Conservation (phyloP, 1,140 invertebrate genomes). For the Andrena cerasifolii region DNA sequence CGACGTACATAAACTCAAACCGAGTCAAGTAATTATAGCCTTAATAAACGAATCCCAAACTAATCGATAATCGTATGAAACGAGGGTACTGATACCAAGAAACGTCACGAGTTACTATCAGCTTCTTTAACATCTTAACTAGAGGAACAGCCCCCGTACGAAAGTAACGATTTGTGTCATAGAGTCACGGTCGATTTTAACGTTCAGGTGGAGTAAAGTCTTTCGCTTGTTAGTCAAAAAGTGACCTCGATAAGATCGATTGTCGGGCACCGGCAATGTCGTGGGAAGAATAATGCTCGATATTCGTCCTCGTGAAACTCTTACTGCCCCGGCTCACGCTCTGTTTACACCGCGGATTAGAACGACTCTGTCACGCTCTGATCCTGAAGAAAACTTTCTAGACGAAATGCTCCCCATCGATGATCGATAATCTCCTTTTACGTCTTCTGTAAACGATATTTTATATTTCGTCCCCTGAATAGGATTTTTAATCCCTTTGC, state of each 20-base stretch:
- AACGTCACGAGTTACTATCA: background rate
- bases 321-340: constrained; percentile 76
- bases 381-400: constrained; percentile 73
- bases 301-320: constrained; percentile 72
- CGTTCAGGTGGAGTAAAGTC: constrained; percentile 11
- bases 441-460: background rate
- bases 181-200: background rate
- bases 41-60: constrained; percentile 18
- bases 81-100: background rate
- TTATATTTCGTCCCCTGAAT: background rate
- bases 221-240: background rate
- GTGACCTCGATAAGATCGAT: constrained; percentile 16
- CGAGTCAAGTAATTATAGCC: background rate
- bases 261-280: constrained; percentile 6
- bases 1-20: background rate
- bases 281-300: constrained; percentile 53
- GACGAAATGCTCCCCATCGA: constrained; percentile 11
- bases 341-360: constrained; percentile 76
- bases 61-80: constrained; percentile 18
- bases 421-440: constrained; percentile 48
- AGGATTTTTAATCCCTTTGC: background rate
- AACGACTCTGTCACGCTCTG: constrained; percentile 77
- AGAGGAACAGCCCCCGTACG: background rate
- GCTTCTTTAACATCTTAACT: constrained; percentile 46
- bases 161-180: constrained; percentile 24